Percentiles rank a stretch among this genome's conserved stretches.
phyloP scores from a whole-genome alignment of 2,888 invertebrate genomes.

The Epistrophella euchroma region DNA sequence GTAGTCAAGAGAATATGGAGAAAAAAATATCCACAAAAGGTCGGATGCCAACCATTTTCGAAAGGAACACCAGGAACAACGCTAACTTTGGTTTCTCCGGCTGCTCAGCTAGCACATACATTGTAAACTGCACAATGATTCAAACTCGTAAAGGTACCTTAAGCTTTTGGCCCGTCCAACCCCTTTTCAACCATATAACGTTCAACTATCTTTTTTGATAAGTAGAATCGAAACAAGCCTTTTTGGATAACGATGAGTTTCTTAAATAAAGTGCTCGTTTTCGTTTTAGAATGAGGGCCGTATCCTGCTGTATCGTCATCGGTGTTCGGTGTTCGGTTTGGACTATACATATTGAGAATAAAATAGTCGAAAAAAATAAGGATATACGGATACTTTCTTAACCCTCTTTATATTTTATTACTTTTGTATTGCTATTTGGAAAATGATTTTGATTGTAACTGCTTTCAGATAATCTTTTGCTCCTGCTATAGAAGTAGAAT shows the following conservation, averaged over 20 bases:
- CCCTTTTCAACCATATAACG: not conserved
- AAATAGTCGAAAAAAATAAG: slow-evolving; percentile 41
- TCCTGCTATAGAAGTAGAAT: not conserved
- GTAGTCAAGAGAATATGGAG: not conserved
- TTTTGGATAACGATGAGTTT: slow-evolving; percentile 51
- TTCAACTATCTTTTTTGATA: slow-evolving; percentile 54
- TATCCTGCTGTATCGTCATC: not conserved
- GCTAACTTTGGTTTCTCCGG: slow-evolving; percentile 31
- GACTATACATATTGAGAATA: slow-evolving; percentile 26
- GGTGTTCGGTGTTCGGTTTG: not conserved
- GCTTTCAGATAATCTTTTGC: slow-evolving; percentile 67
- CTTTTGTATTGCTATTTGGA: slow-evolving; percentile 68
- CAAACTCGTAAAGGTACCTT: slow-evolving; percentile 54
- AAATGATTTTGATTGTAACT: slow-evolving; percentile 70
- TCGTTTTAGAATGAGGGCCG: slow-evolving; percentile 28
- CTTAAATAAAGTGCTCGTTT: slow-evolving; percentile 43
- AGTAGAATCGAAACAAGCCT: slow-evolving; percentile 51
- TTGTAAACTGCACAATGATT: slow-evolving; percentile 67
- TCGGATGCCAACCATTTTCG: slow-evolving; percentile 59
- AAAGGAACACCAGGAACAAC: slow-evolving; percentile 2
- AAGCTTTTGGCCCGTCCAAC: not conserved
- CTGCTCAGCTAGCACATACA: slow-evolving; percentile 42
- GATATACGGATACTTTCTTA: slow-evolving; percentile 14
- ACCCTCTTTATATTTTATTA: slow-evolving; percentile 58
- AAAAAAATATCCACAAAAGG: slow-evolving; percentile 46